Evolutionary conservation across 2,797 vertebrate genomes (phyloP).

Genomic region (Lithobates sylvaticus): DNA sequence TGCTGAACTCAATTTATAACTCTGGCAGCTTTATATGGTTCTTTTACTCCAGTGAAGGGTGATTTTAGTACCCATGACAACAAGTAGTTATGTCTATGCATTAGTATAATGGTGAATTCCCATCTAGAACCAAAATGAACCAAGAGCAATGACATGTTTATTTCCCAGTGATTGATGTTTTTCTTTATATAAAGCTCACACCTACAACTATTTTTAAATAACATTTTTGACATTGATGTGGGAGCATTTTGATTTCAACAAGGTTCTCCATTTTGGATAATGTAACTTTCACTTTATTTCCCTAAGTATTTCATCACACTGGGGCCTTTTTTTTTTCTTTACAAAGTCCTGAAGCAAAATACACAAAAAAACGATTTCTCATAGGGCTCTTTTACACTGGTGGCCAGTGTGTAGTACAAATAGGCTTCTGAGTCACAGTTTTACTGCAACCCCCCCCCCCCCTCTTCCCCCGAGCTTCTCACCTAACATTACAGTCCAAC

Average conservation of each 20-base stretch:
- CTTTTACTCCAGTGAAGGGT: conserved; percentile 40
- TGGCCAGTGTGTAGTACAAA: no score
- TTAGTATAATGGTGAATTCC: conserved; percentile 44
- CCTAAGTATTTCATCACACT: neutral
- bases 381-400: neutral
- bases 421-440: no score
- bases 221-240: conserved; percentile 42
- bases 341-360: neutral
- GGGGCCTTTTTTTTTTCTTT: no score
- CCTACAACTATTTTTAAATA: conserved; percentile 43
- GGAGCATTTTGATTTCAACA: conserved; percentile 33
- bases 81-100: conserved; percentile 47
- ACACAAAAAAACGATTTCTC: neutral
- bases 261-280: conserved; percentile 24
- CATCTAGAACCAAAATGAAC: conserved; percentile 43
- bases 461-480: no score
- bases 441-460: no score
- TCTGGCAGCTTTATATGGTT: conserved; percentile 51
- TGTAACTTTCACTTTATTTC: neutral
- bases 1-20: conserved; percentile 52
- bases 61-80: conserved; percentile 52
- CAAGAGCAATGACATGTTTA: conserved; percentile 43
- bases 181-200: conserved; percentile 38
- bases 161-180: conserved; percentile 41
- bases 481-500: no score